Conservation (phyloP, 2,888 invertebrate genomes). For the Himalopsyche kuldschensis region DNA sequence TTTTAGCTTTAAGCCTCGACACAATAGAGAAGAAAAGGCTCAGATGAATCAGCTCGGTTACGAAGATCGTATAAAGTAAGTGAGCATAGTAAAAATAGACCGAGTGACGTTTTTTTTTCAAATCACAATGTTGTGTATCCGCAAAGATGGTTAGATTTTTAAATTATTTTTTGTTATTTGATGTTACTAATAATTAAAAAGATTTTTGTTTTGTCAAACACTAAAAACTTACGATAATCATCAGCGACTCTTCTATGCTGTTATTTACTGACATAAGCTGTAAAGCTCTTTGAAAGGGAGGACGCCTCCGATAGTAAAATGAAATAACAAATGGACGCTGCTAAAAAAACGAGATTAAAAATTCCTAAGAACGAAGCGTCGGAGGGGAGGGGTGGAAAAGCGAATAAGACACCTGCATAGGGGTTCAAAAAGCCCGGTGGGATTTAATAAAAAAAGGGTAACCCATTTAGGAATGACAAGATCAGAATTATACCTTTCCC, state of each 20-base stretch:
- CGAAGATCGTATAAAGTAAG: no score
- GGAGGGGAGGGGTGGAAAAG: neutral
- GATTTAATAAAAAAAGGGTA: slow-evolving; percentile 25
- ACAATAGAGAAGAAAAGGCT: no score
- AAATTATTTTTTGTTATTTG: no score
- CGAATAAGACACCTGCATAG: neutral
- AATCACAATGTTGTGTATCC: no score
- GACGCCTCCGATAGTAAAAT: slow-evolving; percentile 20
- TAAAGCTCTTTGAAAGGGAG: neutral
- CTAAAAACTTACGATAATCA: neutral
- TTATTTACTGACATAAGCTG: neutral
- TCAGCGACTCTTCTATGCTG: neutral
- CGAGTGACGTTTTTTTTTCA: no score
- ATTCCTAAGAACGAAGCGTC: slow-evolving; percentile 13
- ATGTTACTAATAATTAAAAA: no score
- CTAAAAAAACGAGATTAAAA: slow-evolving; percentile 29
- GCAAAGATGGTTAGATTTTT: no score
- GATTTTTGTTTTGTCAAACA: no score
- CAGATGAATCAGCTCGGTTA: no score
- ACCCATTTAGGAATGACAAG: slow-evolving; percentile 22
- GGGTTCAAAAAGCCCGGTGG: neutral
- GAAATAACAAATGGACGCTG: slow-evolving; percentile 3
- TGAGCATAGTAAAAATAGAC: no score
- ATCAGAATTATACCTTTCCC: slow-evolving; percentile 21
- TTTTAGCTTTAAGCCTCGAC: no score